Percentiles rank a stretch among this genome's conserved stretches.
Evolutionary conservation across 2,113 vertebrate species (phyloP).

Genomic region (Rhinogobius similis): DNA sequence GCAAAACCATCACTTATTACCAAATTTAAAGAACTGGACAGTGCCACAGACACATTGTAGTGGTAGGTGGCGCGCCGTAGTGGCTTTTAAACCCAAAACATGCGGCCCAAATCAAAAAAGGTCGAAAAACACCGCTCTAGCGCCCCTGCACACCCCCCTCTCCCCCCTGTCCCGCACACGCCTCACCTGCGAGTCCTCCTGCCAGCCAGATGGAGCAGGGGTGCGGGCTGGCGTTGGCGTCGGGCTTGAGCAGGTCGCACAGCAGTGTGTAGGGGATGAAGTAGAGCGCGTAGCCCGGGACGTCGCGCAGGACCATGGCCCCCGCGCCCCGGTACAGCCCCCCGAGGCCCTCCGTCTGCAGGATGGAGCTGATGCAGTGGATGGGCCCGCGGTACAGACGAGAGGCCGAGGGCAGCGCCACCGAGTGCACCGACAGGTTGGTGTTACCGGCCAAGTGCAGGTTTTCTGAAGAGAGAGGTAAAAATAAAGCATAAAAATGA

Average conservation of each 20-base stretch:
- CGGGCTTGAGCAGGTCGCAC: conserved; percentile 82
- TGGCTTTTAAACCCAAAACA: no score
- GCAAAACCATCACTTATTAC: no score
- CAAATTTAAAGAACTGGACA: no score
- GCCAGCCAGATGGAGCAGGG: conserved; percentile 86
- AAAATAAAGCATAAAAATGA: no score
- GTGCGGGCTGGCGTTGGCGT: conserved; percentile 70
- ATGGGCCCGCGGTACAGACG: conserved; percentile 84
- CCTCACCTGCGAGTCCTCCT: conserved; percentile 89
- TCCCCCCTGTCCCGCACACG: not conserved
- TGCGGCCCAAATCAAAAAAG: no score
- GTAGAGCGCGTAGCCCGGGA: conserved; percentile 92
- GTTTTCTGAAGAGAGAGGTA: conserved; percentile 59
- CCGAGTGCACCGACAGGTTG: conserved; percentile 59
- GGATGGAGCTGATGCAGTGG: conserved; percentile 87
- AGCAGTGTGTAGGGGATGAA: conserved; percentile 90
- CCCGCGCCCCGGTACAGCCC: conserved; percentile 88
- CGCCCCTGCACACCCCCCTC: not conserved
- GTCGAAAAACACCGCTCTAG: no score
- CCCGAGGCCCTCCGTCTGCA: conserved; percentile 84
- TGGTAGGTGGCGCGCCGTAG: no score
- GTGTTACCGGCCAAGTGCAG: conserved; percentile 69
- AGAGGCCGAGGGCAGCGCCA: conserved; percentile 55
- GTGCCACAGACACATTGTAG: no score
- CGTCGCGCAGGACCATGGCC: conserved; percentile 91